These are phyloP conservation scores for Dendrophyllia cribrosa DNA, from an alignment of 64 coral and sea anemone species.

Conservation along the genomic window DNA sequence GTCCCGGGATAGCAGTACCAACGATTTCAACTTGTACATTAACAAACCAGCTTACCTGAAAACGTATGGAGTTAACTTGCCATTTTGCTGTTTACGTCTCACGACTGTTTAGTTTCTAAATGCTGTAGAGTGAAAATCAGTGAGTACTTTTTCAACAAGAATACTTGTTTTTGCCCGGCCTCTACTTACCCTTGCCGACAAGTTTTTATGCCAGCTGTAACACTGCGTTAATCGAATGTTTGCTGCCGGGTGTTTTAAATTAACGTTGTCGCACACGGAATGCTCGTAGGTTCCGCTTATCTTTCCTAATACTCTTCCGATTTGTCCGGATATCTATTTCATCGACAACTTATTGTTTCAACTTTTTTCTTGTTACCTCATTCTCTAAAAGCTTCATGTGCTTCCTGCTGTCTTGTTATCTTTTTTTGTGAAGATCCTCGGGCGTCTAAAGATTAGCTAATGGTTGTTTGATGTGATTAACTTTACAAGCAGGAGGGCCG, in stretches of 20 bases:
- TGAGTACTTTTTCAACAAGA: background rate
- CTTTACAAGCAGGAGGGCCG: slow-evolving; percentile 15
- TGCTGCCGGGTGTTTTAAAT: slow-evolving; percentile 6
- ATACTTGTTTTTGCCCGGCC: background rate
- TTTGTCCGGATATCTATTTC: slow-evolving; percentile 24
- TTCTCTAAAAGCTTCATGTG: background rate
- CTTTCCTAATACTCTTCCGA: background rate
- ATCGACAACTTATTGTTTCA: background rate
- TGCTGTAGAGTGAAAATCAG: background rate
- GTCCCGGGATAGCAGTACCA: too few species aligned
- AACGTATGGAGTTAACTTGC: too few species aligned
- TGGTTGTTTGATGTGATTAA: background rate
- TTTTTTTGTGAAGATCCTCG: background rate
- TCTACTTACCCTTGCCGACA: background rate
- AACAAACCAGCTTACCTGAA: too few species aligned
- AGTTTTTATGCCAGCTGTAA: background rate
- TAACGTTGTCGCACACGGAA: slow-evolving; percentile 14
- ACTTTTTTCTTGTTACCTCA: slow-evolving; percentile 27
- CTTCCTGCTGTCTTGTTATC: background rate
- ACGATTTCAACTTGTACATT: too few species aligned
- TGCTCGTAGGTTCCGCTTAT: slow-evolving; percentile 12
- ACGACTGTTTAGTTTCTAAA: background rate
- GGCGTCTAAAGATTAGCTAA: background rate
- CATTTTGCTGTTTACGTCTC: too few species aligned
- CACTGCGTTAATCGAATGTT: background rate